These are phyloP conservation scores for Catharus bicknelli DNA, from an alignment of 2,113 vertebrate genomes.

Conservation along the genomic window DNA sequence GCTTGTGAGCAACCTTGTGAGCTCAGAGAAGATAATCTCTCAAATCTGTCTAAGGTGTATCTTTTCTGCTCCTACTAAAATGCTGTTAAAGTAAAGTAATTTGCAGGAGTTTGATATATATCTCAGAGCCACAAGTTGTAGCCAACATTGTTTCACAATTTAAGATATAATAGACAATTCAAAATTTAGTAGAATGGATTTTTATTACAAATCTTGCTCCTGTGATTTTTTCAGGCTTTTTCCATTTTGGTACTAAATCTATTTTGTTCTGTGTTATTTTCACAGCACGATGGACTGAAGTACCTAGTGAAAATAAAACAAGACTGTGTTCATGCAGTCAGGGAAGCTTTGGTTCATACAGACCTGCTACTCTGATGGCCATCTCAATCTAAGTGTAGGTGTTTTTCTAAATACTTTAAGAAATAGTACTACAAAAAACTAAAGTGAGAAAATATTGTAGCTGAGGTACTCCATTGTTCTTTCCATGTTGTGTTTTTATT, in stretches of 20 bases:
- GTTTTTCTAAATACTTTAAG: background rate
- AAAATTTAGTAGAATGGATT: constrained; percentile 13
- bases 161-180: background rate
- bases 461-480: background rate
- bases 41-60: background rate
- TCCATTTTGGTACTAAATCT: constrained; percentile 23
- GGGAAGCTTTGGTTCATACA: background rate
- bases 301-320: constrained; percentile 37
- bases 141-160: background rate
- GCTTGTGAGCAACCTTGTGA: background rate
- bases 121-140: constrained; percentile 25
- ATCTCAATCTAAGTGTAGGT: background rate
- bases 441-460: background rate
- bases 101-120: constrained; percentile 16
- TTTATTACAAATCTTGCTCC: background rate
- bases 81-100: constrained; percentile 34
- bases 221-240: background rate
- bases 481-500: background rate
- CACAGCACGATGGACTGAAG: constrained; percentile 15
- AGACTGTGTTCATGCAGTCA: background rate
- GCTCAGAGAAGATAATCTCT: background rate
- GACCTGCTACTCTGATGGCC: background rate
- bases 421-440: background rate
- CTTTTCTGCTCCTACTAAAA: constrained; percentile 17
- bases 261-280: constrained; percentile 40